Percentiles rank a stretch among this genome's conserved stretches.
Conservation (phyloP, 2,888 invertebrate species). For the Agapostemon virescens region DNA sequence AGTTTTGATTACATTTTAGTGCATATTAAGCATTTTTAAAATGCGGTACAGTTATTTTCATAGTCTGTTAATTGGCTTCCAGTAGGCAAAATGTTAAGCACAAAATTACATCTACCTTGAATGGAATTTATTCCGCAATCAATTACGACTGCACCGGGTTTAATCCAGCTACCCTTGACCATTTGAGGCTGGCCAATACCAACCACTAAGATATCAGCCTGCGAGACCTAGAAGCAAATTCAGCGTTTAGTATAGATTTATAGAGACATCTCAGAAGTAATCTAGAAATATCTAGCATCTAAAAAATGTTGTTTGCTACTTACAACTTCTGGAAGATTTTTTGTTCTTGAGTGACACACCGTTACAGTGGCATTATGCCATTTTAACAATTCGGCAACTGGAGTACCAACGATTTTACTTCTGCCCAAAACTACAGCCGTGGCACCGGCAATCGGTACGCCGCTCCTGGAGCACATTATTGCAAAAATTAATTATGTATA, state of each 20-base stretch:
- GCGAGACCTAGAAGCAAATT: slow-evolving; percentile 82
- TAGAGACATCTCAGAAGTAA: not conserved
- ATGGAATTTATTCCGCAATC: slow-evolving; percentile 98
- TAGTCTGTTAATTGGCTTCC: not conserved
- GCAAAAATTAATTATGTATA: not conserved
- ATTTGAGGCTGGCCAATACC: slow-evolving; percentile 94
- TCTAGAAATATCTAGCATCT: not conserved
- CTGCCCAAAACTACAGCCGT: slow-evolving; percentile 96
- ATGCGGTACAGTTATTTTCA: not conserved
- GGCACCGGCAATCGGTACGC: slow-evolving; percentile 89
- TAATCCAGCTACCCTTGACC: slow-evolving; percentile 97
- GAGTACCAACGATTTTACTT: slow-evolving; percentile 98
- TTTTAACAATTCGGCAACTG: slow-evolving; percentile 94
- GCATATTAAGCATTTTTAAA: not conserved
- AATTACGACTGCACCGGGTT: slow-evolving; percentile 98
- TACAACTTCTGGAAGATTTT: slow-evolving; percentile 89
- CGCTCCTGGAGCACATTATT: slow-evolving; percentile 81
- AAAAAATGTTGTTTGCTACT: slow-evolving; percentile 47
- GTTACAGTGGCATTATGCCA: slow-evolving; percentile 99
- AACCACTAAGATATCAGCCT: slow-evolving; percentile 98
- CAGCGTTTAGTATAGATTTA: slow-evolving; percentile 5
- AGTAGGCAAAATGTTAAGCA: not conserved
- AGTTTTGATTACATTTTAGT: too few species aligned
- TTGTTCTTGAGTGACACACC: slow-evolving; percentile 97
- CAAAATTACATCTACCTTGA: slow-evolving; percentile 83